Conservation (phyloP, 1,140 invertebrate genomes). For the Drosophila setifemur region DNA sequence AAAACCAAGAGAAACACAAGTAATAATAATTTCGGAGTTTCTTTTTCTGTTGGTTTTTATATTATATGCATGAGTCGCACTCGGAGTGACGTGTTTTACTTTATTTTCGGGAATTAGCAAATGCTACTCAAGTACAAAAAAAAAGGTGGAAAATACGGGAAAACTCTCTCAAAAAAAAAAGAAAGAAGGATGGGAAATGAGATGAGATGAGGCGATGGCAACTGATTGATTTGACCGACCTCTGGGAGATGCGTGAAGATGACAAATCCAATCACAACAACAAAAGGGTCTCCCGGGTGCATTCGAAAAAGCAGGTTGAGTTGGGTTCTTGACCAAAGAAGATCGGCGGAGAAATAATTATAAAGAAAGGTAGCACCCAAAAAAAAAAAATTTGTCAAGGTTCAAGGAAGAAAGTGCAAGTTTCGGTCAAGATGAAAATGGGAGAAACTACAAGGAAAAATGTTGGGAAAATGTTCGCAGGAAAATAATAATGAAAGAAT, state of each 20-base stretch:
- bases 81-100: conserved; percentile 29
- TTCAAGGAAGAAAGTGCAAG: background rate
- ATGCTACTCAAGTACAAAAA: background rate
- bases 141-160: background rate
- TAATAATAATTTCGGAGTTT: conserved; percentile 43
- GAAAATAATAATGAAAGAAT: background rate
- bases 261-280: conserved; percentile 56
- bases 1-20: conserved; percentile 1
- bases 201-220: background rate
- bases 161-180: conserved; percentile 3
- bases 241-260: conserved; percentile 37
- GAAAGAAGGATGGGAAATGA: background rate
- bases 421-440: too few species aligned
- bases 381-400: background rate
- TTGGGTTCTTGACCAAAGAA: conserved; percentile 7
- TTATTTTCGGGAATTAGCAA: conserved; percentile 74
- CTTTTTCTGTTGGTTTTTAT: conserved; percentile 23
- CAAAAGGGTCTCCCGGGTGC: conserved; percentile 19
- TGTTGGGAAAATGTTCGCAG: too few species aligned
- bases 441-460: too few species aligned
- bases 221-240: conserved; percentile 49
- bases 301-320: conserved; percentile 14
- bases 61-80: conserved; percentile 50
- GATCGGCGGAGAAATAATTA: too few species aligned
- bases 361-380: background rate